Evolutionary conservation across 2,113 vertebrate genomes (phyloP).

Genomic region (Nothocercus julius): DNA sequence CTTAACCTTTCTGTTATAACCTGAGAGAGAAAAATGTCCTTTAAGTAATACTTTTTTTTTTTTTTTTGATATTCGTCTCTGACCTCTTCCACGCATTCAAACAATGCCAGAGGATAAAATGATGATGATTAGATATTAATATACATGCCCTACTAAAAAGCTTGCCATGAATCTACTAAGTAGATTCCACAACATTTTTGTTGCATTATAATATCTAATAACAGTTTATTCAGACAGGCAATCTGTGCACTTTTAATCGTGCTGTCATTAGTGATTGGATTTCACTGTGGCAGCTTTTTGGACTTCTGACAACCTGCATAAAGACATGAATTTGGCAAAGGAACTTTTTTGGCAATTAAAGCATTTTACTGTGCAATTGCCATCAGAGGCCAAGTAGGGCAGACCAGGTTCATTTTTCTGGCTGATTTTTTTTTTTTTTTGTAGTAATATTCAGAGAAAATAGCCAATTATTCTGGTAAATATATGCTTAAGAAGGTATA

Average conservation of each 20-base stretch:
- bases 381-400: conserved; percentile 50
- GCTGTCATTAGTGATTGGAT: conserved; percentile 66
- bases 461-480: conserved; percentile 25
- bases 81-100: not conserved
- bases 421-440: conserved; percentile 45
- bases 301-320: conserved; percentile 73
- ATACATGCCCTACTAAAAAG: not conserved
- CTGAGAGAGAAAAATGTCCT: not conserved
- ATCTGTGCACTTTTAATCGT: conserved; percentile 58
- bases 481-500: not conserved
- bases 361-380: conserved; percentile 65
- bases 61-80: not conserved
- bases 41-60: not conserved
- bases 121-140: not conserved
- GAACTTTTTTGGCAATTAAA: conserved; percentile 72
- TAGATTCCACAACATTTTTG: conserved; percentile 29
- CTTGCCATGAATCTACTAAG: not conserved
- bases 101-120: not conserved
- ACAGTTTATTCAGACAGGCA: conserved; percentile 23
- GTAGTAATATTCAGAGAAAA: conserved; percentile 19
- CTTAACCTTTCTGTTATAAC: not conserved
- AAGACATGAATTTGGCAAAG: conserved; percentile 68
- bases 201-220: not conserved
- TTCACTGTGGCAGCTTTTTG: conserved; percentile 73
- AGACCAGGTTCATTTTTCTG: conserved; percentile 43